Base-by-base conservation (phyloP, 2,888 invertebrate genomes). In the Brenthis hecate region DNA sequence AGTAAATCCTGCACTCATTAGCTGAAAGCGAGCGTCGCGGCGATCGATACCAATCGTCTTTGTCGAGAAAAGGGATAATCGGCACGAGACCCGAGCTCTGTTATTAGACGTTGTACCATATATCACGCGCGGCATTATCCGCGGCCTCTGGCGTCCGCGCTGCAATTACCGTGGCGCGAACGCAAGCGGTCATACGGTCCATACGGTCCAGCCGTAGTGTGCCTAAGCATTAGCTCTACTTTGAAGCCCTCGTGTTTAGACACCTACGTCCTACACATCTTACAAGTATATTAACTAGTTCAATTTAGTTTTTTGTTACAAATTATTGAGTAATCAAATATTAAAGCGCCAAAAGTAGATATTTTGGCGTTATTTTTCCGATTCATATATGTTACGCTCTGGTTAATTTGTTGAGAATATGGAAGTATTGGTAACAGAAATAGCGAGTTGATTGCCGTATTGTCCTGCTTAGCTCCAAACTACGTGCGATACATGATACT, bases 41-140 rank as follows among this genome's bases (percentile, higher is more conserved):
- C 86, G 84, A 87, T 90, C 90, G 90, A 89, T 89, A 86, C 87
- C 85, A 87, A 89, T 91, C 90, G 88, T 88, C 88, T 88, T 87
- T 83, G 83, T 83, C 81, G 78, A 81, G 88, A 86, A 89, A 90
- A 89, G 87, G 89, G 89, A 91, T 91, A 91, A 92, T 91, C 91
- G 89, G 81, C 82, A 84, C 85, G 78, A 83, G 81, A 81, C 80
- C 80, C 84, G 76, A 80, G 81, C 85, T 86, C 86, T 90, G 90
- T 90, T 91, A 92, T 92, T 91, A 92, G 88, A 85, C 83, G 85
- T 85, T 86, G 89, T 87, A 88, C 88, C 91, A 92, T 92, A 92
- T 91, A 92, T 91, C 92, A 92, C 91, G 88, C 82, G 83, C 85
- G 83, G 88, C 81, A 88, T 87, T 88, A 87, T 80, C 82, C 81